phyloP scores from a whole-genome alignment of 1,140 invertebrate genomes.

The Maconellicoccus hirsutus region DNA sequence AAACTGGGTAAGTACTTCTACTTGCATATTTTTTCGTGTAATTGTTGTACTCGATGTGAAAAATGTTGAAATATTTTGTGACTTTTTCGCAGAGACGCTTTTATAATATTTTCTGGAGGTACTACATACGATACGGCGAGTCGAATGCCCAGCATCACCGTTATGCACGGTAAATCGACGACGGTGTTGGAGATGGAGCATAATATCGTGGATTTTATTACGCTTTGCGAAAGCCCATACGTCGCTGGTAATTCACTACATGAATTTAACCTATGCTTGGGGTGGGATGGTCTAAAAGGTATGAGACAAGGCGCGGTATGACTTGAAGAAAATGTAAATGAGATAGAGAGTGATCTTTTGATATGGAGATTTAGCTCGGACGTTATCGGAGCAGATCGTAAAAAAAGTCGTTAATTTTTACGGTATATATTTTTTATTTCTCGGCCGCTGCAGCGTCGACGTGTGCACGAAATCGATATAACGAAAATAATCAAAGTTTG shows the following conservation, averaged over 20 bases:
- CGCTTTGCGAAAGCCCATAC: constrained; percentile 87
- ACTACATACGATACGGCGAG: constrained; percentile 79
- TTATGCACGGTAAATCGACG: constrained; percentile 86
- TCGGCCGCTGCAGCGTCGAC: not conserved
- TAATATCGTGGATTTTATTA: constrained; percentile 93
- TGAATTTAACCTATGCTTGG: no score
- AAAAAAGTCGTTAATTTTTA: not conserved
- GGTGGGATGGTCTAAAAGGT: no score
- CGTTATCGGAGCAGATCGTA: not conserved
- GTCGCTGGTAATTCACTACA: constrained; percentile 72
- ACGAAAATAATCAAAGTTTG: not conserved
- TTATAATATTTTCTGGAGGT: constrained; percentile 91
- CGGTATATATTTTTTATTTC: not conserved
- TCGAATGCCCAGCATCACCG: constrained; percentile 86
- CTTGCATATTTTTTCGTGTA: not conserved
- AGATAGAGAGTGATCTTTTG: no score
- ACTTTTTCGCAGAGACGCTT: constrained; percentile 54
- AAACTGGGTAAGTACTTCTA: constrained; percentile 59
- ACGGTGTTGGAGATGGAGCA: constrained; percentile 99
- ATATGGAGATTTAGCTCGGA: no score
- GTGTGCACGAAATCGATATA: not conserved
- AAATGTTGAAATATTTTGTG: not conserved
- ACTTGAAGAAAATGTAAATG: no score
- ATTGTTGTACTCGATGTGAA: no score
- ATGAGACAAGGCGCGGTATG: no score